Conservation (phyloP, 2,888 invertebrate genomes). For the Heliconius ismenius region DNA sequence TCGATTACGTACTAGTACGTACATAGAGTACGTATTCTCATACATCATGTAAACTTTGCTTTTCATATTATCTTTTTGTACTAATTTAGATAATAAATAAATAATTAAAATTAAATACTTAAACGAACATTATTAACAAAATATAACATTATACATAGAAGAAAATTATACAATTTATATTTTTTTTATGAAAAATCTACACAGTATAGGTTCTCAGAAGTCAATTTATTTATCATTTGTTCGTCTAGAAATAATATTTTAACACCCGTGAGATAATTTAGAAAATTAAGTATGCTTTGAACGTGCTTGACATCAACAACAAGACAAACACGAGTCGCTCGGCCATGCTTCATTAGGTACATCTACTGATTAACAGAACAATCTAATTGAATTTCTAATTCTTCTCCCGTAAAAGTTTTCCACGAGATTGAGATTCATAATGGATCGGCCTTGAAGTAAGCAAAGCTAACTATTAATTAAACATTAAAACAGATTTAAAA, state of each 20-base stretch:
- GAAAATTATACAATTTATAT: background rate
- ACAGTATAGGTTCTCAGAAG: background rate
- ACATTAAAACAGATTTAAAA: too few relatives aligned
- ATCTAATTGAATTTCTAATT: slow-evolving; percentile 35
- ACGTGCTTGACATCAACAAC: slow-evolving; percentile 42
- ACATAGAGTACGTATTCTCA: too few relatives aligned
- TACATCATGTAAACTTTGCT: too few relatives aligned
- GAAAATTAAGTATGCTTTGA: slow-evolving; percentile 23
- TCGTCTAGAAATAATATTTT: background rate
- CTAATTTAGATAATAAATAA: too few relatives aligned
- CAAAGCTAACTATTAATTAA: background rate
- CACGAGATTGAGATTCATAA: slow-evolving; percentile 21
- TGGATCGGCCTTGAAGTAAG: slow-evolving; percentile 14
- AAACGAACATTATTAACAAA: too few relatives aligned
- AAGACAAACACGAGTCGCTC: slow-evolving; percentile 36
- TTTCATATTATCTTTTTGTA: too few relatives aligned
- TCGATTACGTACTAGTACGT: too few relatives aligned
- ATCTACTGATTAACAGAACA: slow-evolving; percentile 40
- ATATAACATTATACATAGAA: too few relatives aligned
- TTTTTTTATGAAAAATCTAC: background rate
- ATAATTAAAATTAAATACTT: too few relatives aligned
- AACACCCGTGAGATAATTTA: slow-evolving; percentile 9
- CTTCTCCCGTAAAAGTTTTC: slow-evolving; percentile 29
- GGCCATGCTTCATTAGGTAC: slow-evolving; percentile 37
- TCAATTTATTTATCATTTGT: slow-evolving; percentile 14